Base-by-base conservation (phyloP, 2,888 invertebrate genomes). In the Apantesis nais region DNA sequence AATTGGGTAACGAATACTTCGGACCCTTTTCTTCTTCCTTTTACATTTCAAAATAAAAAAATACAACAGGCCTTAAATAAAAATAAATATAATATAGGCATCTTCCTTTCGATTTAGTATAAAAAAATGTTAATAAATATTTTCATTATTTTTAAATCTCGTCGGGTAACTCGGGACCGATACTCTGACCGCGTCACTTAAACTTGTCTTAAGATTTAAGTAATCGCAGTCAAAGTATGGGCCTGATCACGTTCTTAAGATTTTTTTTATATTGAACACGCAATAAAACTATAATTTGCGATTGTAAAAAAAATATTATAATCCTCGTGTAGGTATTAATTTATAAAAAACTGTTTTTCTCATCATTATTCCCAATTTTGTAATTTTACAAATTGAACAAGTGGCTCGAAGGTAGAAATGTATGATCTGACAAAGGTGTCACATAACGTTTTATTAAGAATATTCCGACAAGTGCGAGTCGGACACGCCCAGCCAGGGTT, bases 61-160 rank as follows among this genome's bases (percentile, higher is more conserved):
- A n/a, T 52, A 52, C 52, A 52, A 52, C n/a, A 52, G 52, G 4
- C 52, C 8, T 52, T 12, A 52, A 11, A n/a, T n/a, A 52, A 52
- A 52, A 52, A n/a, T n/a, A 48, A 9, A 52, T n/a, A 52, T 52
- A n/a, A 52, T 52, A n/a, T 22, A 52, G 52, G n/a, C 37, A 58
- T 66, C 39, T 31, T 52, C 44, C 31, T 65, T 52, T 65, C 52
- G 65, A n/a, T 12, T 48, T 31, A 52, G n/a, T 65, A n/a, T 14
- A 48, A 25, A 44, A 25, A 55, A 55, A 55, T 55, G 12, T 55
- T 12, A 55, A 55, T 52, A 11, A 52, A 7, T 9, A 52, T 55
- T n/a, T 52, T n/a, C 8, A 52, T 52, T 52, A 2, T n/a, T n/a
- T 52, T 52, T 9, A n/a, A 48, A 48, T 48, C 48, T n/a, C n/a